Base-by-base conservation (phyloP, 2,888 invertebrate genomes). In the Lasioglossum leucozonium region DNA sequence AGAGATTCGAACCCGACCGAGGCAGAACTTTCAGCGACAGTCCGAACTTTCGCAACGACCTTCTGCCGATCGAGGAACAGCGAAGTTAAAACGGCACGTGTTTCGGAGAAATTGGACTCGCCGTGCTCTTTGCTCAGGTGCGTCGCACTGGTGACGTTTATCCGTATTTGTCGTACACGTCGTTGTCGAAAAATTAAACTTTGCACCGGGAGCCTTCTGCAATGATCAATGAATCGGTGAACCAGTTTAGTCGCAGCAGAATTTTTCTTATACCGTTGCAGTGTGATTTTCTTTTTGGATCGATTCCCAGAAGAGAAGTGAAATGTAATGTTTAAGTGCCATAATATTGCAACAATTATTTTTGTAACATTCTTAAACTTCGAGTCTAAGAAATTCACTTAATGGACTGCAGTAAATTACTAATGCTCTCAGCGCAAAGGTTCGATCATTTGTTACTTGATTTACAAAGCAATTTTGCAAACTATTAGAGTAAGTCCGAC, bases 1-100 rank as follows among this genome's bases (percentile, higher is more conserved):
- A n/a, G 72, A 72, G 75, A 78, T 84, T 81, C 44, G 62, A 79
- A 26, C 34, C 26, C 47, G 51, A 62, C 65, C 16, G 30, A 13
- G 71, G 69, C 16, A 10, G 6, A 80, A 81, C 72, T 81, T 86
- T 69, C 62, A 4, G 47, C 34, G 76, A 79, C 76, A 71, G 42
- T 47, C 55, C 62, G 34, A 74, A 58, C 73, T 81, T 73, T 37
- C 16, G 78, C 37, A 69, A 73, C 65, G 72, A 65, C 58, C 75
- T 55, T 72, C 62, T 65, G 58, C 65, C 77, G 65, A 81, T 79
- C 74, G 74, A 75, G 65, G 44, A 55, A 10, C 26, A 37, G 47
- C 8, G 34, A 77, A 80, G 55, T 75, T 84, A 58, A 85, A 84
- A 82, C 75, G 77, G 72, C 77, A 75, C 77, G 44, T 72, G 84